Evolutionary conservation across 2,888 invertebrate genomes (phyloP).

Genomic region (Meghimatium bilineatum): DNA sequence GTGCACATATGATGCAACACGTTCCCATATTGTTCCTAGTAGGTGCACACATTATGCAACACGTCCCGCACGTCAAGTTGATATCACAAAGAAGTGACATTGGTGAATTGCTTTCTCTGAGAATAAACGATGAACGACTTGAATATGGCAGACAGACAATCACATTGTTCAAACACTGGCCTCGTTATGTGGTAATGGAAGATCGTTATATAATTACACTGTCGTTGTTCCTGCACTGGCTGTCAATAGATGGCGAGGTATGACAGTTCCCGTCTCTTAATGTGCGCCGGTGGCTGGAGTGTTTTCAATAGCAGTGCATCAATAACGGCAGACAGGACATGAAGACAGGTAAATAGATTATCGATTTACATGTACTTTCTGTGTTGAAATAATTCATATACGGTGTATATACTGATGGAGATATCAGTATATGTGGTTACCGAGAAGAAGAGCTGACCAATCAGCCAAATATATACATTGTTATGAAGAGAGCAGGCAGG

Average conservation of each 20-base stretch:
- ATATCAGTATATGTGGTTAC: neutral
- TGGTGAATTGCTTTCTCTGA: neutral
- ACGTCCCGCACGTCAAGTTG: neutral
- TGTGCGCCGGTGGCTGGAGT: neutral
- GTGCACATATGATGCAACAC: too few relatives aligned
- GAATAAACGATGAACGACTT: neutral
- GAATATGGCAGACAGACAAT: neutral
- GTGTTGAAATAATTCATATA: neutral
- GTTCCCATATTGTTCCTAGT: too few relatives aligned
- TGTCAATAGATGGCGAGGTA: neutral
- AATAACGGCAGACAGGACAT: neutral
- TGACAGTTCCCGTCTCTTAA: neutral
- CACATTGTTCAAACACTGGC: neutral
- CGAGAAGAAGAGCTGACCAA: neutral
- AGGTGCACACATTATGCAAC: neutral
- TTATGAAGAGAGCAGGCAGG: too few relatives aligned
- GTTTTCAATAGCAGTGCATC: neutral
- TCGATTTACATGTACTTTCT: neutral
- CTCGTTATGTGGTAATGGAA: neutral
- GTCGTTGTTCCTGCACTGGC: neutral
- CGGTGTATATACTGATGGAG: neutral
- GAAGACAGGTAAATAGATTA: neutral
- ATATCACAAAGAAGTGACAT: neutral
- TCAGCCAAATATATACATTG: too few relatives aligned
- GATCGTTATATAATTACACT: neutral